These are phyloP conservation scores for Brachymystax lenok DNA, from an alignment of 2,797 vertebrate genomes.

Conservation along the genomic window DNA sequence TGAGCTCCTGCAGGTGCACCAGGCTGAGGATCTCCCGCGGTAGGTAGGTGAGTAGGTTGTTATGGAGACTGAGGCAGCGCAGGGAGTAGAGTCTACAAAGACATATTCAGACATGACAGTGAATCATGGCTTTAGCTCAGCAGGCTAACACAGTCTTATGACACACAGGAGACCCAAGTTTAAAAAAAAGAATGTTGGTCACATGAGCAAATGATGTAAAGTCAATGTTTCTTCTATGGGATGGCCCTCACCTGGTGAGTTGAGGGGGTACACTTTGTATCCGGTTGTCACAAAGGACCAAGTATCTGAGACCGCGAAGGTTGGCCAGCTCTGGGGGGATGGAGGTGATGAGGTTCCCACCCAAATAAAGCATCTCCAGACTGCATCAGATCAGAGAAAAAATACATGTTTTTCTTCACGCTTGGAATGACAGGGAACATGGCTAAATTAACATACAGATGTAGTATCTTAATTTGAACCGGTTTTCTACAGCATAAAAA, in stretches of 20 bases:
- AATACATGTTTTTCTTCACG: background rate
- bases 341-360: slow-evolving; percentile 92
- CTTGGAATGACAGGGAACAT: background rate
- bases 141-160: background rate
- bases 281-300: slow-evolving; percentile 96
- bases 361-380: slow-evolving; percentile 94
- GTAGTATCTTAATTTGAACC: background rate
- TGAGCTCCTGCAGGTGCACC: slow-evolving; percentile 93
- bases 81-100: slow-evolving; percentile 86
- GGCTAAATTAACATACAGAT: background rate
- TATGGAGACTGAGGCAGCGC: slow-evolving; percentile 95
- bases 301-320: slow-evolving; percentile 88
- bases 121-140: background rate
- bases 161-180: background rate
- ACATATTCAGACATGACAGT: background rate
- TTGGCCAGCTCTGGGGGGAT: slow-evolving; percentile 95
- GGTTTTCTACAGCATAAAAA: too few relatives aligned
- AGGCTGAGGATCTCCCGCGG: slow-evolving; percentile 96
- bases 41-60: slow-evolving; percentile 95
- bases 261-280: slow-evolving; percentile 97
- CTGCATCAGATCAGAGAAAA: slow-evolving; percentile 65
- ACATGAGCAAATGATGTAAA: background rate
- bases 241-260: slow-evolving; percentile 85
- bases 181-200: background rate
- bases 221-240: slow-evolving; percentile 39